Conservation (phyloP, 1,140 invertebrate species). For the Proctacanthus coquilletti region DNA sequence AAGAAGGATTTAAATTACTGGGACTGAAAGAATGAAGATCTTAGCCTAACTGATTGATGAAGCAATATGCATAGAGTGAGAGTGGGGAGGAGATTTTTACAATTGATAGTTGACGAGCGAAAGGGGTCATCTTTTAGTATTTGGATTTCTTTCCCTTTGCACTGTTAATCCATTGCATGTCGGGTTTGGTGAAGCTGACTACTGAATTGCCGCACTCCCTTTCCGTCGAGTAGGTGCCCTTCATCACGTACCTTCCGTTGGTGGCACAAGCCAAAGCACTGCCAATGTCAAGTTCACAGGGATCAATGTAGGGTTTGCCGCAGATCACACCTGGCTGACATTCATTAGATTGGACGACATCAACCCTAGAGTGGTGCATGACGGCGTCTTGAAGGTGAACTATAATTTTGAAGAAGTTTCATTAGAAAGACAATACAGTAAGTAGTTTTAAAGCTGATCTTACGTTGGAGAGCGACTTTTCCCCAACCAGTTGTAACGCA, state of each 20-base stretch:
- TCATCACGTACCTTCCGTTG: constrained; percentile 49
- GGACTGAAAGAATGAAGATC: too few species aligned
- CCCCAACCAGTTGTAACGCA: constrained; percentile 72
- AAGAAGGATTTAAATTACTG: too few species aligned
- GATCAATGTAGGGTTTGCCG: constrained; percentile 34
- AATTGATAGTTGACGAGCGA: too few species aligned
- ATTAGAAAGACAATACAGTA: not conserved
- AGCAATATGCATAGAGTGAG: too few species aligned
- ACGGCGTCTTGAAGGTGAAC: constrained; percentile 53
- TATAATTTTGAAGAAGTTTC: constrained; percentile 8
- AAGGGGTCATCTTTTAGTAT: too few species aligned
- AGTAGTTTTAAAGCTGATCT: constrained; percentile 20
- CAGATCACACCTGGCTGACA: constrained; percentile 41
- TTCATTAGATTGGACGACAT: constrained; percentile 40
- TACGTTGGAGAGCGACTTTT: constrained; percentile 59
- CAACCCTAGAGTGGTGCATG: constrained; percentile 55
- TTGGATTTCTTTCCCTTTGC: too few species aligned
- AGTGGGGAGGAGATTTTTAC: too few species aligned
- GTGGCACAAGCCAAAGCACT: constrained; percentile 59
- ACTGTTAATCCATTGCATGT: constrained; percentile 26
- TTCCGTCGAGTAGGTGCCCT: constrained; percentile 59
- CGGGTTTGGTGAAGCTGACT: constrained; percentile 21
- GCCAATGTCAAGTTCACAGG: constrained; percentile 56
- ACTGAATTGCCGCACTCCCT: constrained; percentile 35
- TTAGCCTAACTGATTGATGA: too few species aligned